These are phyloP conservation scores for Paguma larvata DNA, from an alignment of 2,797 vertebrate species.

Conservation along the genomic window DNA sequence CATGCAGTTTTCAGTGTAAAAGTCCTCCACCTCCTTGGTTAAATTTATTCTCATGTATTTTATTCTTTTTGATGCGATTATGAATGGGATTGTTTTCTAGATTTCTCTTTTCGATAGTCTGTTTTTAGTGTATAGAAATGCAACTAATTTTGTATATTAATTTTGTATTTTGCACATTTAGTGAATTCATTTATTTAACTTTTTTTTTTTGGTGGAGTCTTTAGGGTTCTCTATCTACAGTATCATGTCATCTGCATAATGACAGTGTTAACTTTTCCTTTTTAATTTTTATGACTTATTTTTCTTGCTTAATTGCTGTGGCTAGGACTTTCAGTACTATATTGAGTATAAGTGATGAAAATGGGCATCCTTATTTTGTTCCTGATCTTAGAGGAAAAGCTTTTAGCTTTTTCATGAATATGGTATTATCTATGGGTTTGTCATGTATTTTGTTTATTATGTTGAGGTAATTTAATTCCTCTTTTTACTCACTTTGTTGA, in stretches of 20 bases:
- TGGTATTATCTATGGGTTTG: not conserved
- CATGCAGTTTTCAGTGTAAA: not conserved
- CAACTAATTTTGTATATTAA: too few relatives aligned
- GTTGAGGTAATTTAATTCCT: not conserved
- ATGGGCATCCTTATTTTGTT: not conserved
- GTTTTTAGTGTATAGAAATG: not conserved
- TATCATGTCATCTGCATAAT: not conserved
- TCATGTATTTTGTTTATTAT: not conserved
- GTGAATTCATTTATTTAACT: too few relatives aligned
- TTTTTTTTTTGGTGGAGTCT: too few relatives aligned
- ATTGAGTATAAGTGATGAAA: not conserved
- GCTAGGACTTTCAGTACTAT: not conserved
- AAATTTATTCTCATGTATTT: not conserved
- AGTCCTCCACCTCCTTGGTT: not conserved
- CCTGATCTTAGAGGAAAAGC: not conserved
- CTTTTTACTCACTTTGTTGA: not conserved
- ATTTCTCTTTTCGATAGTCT: not conserved
- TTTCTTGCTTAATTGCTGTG: not conserved
- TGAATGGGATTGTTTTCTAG: not conserved
- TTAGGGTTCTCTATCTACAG: not conserved
- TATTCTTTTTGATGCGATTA: not conserved
- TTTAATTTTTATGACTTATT: not conserved
- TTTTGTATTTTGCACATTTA: too few relatives aligned
- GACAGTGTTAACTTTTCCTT: not conserved
- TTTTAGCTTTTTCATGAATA: not conserved